Evolutionary conservation across 2,797 vertebrate species (phyloP).

Genomic region (Tadarida brasiliensis): DNA sequence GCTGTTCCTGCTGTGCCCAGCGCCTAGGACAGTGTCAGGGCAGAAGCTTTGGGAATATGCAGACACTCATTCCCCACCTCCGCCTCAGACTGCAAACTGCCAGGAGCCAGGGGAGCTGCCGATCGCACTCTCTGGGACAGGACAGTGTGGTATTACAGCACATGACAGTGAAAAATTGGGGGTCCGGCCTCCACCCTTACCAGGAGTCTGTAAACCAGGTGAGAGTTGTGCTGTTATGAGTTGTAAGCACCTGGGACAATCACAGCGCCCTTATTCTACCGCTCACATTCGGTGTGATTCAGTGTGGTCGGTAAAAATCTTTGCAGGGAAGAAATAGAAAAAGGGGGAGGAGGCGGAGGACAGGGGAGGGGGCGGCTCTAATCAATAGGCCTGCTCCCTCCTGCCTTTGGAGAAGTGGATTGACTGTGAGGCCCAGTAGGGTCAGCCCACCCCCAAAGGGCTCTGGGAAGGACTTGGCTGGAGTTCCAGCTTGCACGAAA

Average conservation of each 20-base stretch:
- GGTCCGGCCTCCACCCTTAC: background rate
- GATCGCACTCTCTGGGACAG: background rate
- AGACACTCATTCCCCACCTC: background rate
- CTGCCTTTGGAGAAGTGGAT: background rate
- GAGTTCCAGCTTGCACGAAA: conserved; percentile 49
- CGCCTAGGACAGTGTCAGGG: background rate
- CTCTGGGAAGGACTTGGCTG: conserved; percentile 55
- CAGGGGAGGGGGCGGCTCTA: background rate
- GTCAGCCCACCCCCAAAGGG: background rate
- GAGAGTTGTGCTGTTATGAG: background rate
- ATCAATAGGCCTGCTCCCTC: background rate
- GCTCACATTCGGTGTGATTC: background rate
- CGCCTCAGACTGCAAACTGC: background rate
- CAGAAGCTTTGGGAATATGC: background rate
- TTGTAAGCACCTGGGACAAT: background rate
- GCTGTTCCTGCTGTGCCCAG: background rate
- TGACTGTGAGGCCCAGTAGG: background rate
- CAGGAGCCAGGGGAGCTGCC: background rate
- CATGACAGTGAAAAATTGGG: background rate
- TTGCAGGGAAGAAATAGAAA: background rate
- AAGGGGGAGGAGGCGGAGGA: background rate
- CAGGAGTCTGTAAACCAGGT: background rate
- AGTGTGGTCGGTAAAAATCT: background rate
- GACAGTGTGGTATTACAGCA: background rate
- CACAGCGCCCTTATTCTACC: background rate